phyloP scores from a whole-genome alignment of 2,888 invertebrate species.

The Parnassius glacialis region DNA sequence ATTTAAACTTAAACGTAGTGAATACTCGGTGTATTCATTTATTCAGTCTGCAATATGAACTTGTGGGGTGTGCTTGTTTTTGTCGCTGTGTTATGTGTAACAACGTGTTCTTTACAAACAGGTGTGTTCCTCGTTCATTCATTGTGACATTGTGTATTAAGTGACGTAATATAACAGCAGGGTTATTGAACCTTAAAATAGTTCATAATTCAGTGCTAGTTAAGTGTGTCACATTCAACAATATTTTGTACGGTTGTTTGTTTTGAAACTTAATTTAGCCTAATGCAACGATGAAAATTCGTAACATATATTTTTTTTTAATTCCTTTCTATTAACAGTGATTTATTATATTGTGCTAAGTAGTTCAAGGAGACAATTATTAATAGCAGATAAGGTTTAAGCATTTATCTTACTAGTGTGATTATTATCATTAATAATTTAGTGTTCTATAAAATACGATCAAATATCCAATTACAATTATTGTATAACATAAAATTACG shows the following conservation, averaged over 20 bases:
- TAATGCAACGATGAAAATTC: background rate
- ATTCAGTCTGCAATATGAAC: slow-evolving; percentile 2
- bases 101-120: slow-evolving; percentile 8
- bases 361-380: background rate
- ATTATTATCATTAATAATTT: too few species aligned
- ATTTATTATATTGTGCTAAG: background rate
- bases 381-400: background rate
- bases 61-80: background rate
- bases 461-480: background rate
- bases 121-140: background rate
- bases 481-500: too few species aligned
- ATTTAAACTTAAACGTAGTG: too few species aligned
- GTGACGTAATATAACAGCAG: background rate
- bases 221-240: too few species aligned
- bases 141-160: background rate
- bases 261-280: background rate
- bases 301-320: background rate
- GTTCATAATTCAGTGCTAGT: too few species aligned
- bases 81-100: background rate
- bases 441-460: background rate
- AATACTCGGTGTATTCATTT: background rate
- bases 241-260: background rate
- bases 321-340: background rate
- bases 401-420: background rate
- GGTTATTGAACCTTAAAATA: background rate